phyloP scores from a whole-genome alignment of 2,888 invertebrate genomes.

The Cataglyphis altisquamis region DNA sequence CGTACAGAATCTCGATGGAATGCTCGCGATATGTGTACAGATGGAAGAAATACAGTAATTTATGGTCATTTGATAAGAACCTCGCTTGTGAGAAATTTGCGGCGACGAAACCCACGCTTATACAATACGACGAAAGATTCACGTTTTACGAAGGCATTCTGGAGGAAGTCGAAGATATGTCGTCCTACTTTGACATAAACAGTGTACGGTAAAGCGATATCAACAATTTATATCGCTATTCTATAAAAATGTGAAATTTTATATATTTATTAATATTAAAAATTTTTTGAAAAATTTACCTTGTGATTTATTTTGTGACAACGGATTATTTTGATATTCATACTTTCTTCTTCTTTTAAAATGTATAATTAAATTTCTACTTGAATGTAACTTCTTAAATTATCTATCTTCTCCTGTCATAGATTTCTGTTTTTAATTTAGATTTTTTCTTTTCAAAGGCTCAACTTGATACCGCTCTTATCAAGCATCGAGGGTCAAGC shows the following conservation, averaged over 20 bases:
- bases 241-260: not conserved
- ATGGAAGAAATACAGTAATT: conserved; percentile 91
- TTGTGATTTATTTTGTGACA: not conserved
- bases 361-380: not conserved
- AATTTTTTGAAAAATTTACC: not conserved
- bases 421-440: conserved; percentile 2
- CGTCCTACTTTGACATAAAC: conserved; percentile 89
- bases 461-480: conserved; percentile 92
- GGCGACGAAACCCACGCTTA: conserved; percentile 88
- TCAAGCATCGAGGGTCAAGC: conserved; percentile 91
- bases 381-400: not conserved
- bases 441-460: conserved; percentile 74
- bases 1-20: conserved; percentile 89
- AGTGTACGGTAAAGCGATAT: conserved; percentile 87
- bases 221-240: not conserved
- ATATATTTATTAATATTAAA: not conserved
- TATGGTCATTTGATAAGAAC: conserved; percentile 93
- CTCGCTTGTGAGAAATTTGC: conserved; percentile 93
- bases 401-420: not conserved
- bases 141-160: conserved; percentile 93
- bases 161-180: conserved; percentile 89
- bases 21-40: conserved; percentile 89
- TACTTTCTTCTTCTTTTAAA: not conserved
- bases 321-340: not conserved
- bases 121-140: conserved; percentile 94